These are phyloP conservation scores for Dicrurus megarhynchus DNA, from an alignment of 2,113 vertebrate genomes.

Conservation along the genomic window DNA sequence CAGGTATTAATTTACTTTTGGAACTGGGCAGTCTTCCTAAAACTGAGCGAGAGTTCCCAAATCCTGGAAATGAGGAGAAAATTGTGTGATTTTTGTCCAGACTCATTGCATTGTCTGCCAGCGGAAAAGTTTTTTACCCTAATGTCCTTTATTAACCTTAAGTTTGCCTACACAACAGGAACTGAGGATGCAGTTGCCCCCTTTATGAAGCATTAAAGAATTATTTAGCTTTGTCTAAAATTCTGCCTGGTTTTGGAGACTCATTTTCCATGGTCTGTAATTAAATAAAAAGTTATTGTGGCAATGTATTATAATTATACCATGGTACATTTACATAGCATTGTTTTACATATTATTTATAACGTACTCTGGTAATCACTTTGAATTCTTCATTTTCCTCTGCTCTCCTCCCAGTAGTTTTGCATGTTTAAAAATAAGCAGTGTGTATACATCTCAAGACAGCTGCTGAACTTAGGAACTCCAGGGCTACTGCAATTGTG, in stretches of 20 bases:
- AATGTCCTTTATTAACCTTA: not conserved
- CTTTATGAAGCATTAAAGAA: not conserved
- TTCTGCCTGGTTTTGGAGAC: not conserved
- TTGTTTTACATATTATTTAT: slow-evolving; percentile 14
- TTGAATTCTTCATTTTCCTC: slow-evolving; percentile 14
- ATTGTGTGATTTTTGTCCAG: not conserved
- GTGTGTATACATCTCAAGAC: not conserved
- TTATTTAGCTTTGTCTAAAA: not conserved
- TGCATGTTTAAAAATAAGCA: slow-evolving; percentile 38
- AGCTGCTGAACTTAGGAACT: not conserved
- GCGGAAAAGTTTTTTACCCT: not conserved
- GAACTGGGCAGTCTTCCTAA: not conserved
- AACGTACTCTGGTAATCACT: not conserved
- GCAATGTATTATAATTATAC: not conserved
- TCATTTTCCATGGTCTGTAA: not conserved
- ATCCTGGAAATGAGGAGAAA: not conserved
- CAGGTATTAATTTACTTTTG: not conserved
- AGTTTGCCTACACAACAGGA: not conserved
- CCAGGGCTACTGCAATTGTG: not conserved
- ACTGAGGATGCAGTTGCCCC: not conserved
- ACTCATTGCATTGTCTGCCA: not conserved
- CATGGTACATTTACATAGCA: not conserved
- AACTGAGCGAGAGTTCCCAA: not conserved
- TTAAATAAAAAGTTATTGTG: slow-evolving; percentile 9
- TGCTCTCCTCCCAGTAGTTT: slow-evolving; percentile 10